Percentiles rank a stretch among this genome's conserved stretches.
Conservation (phyloP, 92 coral and sea anemone species). For the Isaurus tuberculatus region DNA sequence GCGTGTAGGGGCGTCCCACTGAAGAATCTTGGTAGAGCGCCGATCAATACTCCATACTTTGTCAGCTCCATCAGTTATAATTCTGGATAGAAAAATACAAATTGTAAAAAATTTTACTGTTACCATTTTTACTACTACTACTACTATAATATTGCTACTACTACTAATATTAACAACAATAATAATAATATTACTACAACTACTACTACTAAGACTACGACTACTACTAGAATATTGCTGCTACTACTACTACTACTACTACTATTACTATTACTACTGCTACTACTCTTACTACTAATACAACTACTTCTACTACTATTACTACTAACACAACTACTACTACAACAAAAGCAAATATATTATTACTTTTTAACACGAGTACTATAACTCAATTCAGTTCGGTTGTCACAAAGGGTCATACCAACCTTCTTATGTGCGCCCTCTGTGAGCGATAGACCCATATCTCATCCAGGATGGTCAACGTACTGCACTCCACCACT, state of each 20-base stretch:
- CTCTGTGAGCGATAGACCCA: slow-evolving; percentile 83
- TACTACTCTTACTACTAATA: too few relatives aligned
- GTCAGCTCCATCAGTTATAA: slow-evolving; percentile 80
- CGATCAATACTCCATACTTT: slow-evolving; percentile 94
- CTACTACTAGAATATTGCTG: background rate
- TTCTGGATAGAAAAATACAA: too few relatives aligned
- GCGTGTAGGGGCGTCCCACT: slow-evolving; percentile 84
- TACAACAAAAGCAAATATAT: background rate
- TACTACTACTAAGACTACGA: too few relatives aligned
- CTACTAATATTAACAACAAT: too few relatives aligned
- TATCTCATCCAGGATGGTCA: slow-evolving; percentile 77
- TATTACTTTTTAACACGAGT: background rate
- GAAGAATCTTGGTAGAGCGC: slow-evolving; percentile 78
- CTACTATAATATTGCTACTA: too few relatives aligned
- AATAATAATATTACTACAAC: too few relatives aligned
- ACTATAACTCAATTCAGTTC: too few relatives aligned
- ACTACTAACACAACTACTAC: too few relatives aligned
- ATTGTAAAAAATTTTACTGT: too few relatives aligned
- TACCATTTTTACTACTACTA: too few relatives aligned
- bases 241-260: background rate
- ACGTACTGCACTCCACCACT: slow-evolving; percentile 70
- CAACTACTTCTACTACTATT: too few relatives aligned
- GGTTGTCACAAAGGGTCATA: background rate
- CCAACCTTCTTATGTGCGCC: slow-evolving; percentile 77
- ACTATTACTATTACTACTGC: background rate